These are phyloP conservation scores for Lateolabrax maculatus DNA, from an alignment of 2,797 vertebrate genomes.

Conservation along the genomic window DNA sequence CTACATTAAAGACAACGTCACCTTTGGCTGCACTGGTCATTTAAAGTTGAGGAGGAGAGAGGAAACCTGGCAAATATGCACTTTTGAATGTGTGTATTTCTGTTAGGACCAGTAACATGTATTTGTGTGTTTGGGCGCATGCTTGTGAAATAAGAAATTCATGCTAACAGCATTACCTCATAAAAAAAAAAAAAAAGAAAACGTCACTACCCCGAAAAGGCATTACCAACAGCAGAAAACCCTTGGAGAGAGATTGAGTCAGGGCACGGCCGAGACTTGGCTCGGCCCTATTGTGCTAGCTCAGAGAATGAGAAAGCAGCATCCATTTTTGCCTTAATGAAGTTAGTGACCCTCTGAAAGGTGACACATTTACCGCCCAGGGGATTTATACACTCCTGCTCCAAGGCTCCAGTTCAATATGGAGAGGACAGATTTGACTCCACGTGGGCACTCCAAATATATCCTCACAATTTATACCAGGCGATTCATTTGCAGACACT, in stretches of 20 bases:
- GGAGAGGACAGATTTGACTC: conserved; percentile 83
- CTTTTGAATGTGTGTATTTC: conserved; percentile 19
- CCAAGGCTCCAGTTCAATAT: conserved; percentile 83
- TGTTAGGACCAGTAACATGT: background rate
- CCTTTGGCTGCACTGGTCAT: conserved; percentile 83
- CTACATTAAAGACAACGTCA: conserved; percentile 83
- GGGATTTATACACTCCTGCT: conserved; percentile 88
- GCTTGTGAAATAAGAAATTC: conserved; percentile 56
- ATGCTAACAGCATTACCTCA: conserved; percentile 66
- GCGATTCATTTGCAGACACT: conserved; percentile 71
- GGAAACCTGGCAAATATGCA: background rate
- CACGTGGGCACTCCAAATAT: conserved; percentile 75
- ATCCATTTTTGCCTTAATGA: conserved; percentile 89
- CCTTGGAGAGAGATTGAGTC: conserved; percentile 77
- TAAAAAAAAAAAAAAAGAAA: too few relatives aligned
- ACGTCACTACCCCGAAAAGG: conserved; percentile 71
- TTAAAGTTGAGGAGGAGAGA: conserved; percentile 36
- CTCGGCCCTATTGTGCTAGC: conserved; percentile 76
- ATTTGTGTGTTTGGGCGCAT: conserved; percentile 28
- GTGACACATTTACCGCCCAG: conserved; percentile 88
- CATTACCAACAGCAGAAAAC: conserved; percentile 71
- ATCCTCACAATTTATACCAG: conserved; percentile 76
- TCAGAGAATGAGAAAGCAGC: conserved; percentile 83
- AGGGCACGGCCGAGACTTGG: conserved; percentile 68
- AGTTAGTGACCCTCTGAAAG: conserved; percentile 90